Conservation (phyloP, 1,140 invertebrate genomes). For the Trachelipus rathkii region DNA sequence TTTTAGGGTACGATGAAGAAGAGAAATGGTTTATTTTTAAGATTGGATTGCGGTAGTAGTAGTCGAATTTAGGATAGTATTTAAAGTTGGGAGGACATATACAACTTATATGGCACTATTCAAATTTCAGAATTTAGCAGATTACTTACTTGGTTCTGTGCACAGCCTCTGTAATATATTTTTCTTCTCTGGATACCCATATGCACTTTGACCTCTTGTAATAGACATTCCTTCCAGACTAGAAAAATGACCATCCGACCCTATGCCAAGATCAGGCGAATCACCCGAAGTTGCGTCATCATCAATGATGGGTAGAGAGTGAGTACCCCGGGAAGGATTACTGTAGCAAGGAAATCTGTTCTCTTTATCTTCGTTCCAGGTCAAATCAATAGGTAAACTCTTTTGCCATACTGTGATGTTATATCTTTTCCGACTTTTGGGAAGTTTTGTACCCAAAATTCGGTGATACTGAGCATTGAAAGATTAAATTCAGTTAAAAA, state of each 20-base stretch:
- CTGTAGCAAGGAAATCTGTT: constrained; percentile 10
- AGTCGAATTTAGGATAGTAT: too few species aligned
- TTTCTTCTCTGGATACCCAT: not conserved
- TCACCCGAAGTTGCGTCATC: constrained; percentile 37
- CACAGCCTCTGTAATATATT: constrained; percentile 20
- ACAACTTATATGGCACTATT: too few species aligned
- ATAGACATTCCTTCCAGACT: constrained; percentile 53
- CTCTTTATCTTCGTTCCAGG: constrained; percentile 33
- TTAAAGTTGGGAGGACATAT: too few species aligned
- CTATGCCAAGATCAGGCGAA: constrained; percentile 68
- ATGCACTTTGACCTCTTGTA: not conserved
- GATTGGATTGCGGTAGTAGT: too few species aligned
- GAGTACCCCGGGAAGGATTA: not conserved
- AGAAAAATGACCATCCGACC: constrained; percentile 61
- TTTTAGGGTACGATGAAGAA: too few species aligned
- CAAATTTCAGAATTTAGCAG: not conserved
- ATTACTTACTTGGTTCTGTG: constrained; percentile 46
- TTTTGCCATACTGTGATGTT: not conserved
- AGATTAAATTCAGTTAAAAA: too few species aligned
- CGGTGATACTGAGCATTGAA: not conserved
- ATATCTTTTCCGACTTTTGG: too few species aligned
- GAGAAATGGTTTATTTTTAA: too few species aligned
- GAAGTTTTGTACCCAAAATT: not conserved
- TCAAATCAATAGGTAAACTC: not conserved
- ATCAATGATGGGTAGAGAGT: constrained; percentile 12